phyloP scores from a whole-genome alignment of 2,888 invertebrate species.

The Saturnia japonica region DNA sequence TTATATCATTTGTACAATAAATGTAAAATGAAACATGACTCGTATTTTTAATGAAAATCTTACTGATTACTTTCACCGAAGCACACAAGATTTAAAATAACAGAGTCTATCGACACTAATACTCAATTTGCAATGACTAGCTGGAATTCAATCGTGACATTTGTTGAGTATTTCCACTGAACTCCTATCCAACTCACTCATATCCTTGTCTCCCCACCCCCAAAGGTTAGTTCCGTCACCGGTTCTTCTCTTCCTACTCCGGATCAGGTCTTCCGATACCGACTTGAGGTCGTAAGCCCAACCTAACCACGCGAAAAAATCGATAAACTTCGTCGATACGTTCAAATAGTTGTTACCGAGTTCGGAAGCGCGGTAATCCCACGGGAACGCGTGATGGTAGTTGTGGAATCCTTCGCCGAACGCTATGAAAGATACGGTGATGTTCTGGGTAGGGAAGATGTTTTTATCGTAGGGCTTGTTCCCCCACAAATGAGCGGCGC shows the following conservation, averaged over 20 bases:
- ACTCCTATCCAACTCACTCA: conserved; percentile 18
- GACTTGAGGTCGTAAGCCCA: conserved; percentile 42
- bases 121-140: background rate
- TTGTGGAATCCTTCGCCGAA: conserved; percentile 54
- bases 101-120: too few species aligned
- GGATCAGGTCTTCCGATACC: conserved; percentile 27
- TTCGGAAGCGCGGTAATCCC: conserved; percentile 51
- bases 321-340: conserved; percentile 37
- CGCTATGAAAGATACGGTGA: conserved; percentile 35
- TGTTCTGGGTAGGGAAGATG: conserved; percentile 38
- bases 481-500: conserved; percentile 81
- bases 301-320: conserved; percentile 40
- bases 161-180: conserved; percentile 63
- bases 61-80: too few species aligned
- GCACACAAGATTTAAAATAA: too few species aligned
- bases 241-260: conserved; percentile 24
- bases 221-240: conserved; percentile 30
- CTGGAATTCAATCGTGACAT: background rate
- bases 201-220: conserved; percentile 27
- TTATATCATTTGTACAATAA: too few species aligned
- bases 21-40: too few species aligned
- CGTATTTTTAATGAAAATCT: too few species aligned
- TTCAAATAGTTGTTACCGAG: conserved; percentile 44
- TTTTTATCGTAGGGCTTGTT: conserved; percentile 66
- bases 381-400: conserved; percentile 53